phyloP scores from a whole-genome alignment of 2,113 vertebrate species.

The Colinus virginianus region DNA sequence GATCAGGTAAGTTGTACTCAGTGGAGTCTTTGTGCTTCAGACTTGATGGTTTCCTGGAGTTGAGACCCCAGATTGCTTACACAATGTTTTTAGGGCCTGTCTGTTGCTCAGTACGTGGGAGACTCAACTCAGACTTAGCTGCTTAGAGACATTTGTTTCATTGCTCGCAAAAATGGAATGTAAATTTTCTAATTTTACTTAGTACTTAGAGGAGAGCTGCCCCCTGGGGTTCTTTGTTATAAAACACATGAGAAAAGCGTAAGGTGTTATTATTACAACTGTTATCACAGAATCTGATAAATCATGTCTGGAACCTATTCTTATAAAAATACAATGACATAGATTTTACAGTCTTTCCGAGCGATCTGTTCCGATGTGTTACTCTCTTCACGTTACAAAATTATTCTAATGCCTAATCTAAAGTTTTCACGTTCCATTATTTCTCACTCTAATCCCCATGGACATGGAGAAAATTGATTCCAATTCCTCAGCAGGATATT shows the following conservation, averaged over 20 bases:
- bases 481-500: background rate
- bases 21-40: background rate
- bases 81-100: background rate
- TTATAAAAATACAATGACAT: slow-evolving; percentile 49
- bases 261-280: slow-evolving; percentile 8
- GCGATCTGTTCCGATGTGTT: background rate
- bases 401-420: slow-evolving; percentile 36
- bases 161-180: background rate
- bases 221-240: slow-evolving; percentile 36
- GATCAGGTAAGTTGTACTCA: background rate
- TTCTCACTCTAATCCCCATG: slow-evolving; percentile 35
- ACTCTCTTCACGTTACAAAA: slow-evolving; percentile 13
- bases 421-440: slow-evolving; percentile 49
- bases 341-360: slow-evolving; percentile 51
- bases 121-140: background rate
- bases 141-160: background rate
- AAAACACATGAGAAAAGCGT: background rate
- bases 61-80: background rate
- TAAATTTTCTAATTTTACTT: slow-evolving; percentile 14
- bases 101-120: background rate
- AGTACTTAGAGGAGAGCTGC: background rate
- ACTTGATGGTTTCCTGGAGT: background rate
- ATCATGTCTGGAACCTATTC: slow-evolving; percentile 43
- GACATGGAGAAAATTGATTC: slow-evolving; percentile 40
- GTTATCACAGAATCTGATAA: slow-evolving; percentile 32